Evolutionary conservation across 2,888 invertebrate species (phyloP).

Genomic region (Zhuqinia jingwanae): DNA sequence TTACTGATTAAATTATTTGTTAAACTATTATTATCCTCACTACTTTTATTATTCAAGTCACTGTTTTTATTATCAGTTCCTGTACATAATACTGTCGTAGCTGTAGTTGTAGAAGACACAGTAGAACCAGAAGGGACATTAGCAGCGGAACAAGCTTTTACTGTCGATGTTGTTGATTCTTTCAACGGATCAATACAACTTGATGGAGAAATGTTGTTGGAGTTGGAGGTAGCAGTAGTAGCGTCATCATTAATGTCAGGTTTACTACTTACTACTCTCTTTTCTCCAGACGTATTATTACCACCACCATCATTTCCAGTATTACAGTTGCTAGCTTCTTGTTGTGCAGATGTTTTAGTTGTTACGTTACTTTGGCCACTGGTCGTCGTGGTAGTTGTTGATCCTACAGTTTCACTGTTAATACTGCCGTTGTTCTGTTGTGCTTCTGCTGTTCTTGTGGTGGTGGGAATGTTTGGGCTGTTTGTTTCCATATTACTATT

Average conservation of each 20-base stretch:
- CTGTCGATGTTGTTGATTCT: conserved; percentile 50
- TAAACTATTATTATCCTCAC: conserved; percentile 35
- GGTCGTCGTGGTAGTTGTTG: conserved; percentile 43
- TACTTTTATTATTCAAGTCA: neutral
- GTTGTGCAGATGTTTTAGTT: conserved; percentile 45
- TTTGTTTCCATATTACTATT: conserved; percentile 69
- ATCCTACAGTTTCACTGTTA: conserved; percentile 43
- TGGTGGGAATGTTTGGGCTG: conserved; percentile 70
- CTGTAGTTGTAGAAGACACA: neutral
- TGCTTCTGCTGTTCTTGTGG: conserved; percentile 30
- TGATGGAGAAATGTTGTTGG: conserved; percentile 19
- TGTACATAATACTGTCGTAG: conserved; percentile 1
- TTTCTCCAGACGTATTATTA: neutral
- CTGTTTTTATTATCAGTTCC: conserved; percentile 9
- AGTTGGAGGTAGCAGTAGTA: neutral
- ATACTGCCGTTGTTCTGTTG: conserved; percentile 39
- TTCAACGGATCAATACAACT: conserved; percentile 57
- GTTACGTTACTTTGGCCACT: conserved; percentile 64
- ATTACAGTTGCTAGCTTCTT: neutral
- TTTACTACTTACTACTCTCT: neutral
- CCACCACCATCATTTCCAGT: conserved; percentile 1
- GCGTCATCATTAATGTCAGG: neutral
- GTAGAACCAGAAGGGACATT: no score
- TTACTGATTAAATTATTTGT: neutral
- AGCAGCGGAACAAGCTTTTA: neutral